Evolutionary conservation across 2,888 invertebrate genomes (phyloP), one percentile per base, ranked within the genome.

Genomic region (Lepidocyrtinus sp.): DNA sequence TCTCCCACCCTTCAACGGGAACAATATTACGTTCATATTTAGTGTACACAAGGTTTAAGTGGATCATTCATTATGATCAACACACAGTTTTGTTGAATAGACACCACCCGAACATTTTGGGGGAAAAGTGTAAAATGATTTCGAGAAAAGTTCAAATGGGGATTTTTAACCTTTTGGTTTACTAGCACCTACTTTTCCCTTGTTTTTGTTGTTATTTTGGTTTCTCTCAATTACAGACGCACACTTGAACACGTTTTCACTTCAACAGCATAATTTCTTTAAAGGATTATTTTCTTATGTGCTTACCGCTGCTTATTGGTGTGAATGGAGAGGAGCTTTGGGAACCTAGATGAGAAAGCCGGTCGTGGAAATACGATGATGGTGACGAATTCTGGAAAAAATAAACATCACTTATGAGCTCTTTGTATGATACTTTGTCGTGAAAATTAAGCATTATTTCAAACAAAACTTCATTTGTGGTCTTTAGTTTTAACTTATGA

Each of bases 291-390:
- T 36, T 71, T 74, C 55, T 9, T 36, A 36, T 67, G 21, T 45
- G 78, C 86, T 86, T 85, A 86, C 86, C 86, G 78, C 73, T 71
- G 17, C 62, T 82, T 70, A 86, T 82, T 19, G 85, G 84, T 68
- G 82, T 86, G 82, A 86, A 86, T 12, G 84, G 84, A 45, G 85
- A 84, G 9, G 85, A 83, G 80, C 82, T 83, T 61, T 85, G 85
- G 5, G 85, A 84, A 64, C 72, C 80, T 9, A 84, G 81, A 79
- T 85, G 85, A 19, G 83, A 81, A 50, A 85, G 83, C 50, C 86
- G 83, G 36, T 86, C 85, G 59, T 84, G 86, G 77, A 86, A 85
- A 67, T 85, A 86, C 21, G 82, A 72, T 68, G 85, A 81, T 55
- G 86, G 84, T 59, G 83, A 64, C 27, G 82, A 72, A 27, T 69